phyloP scores from a whole-genome alignment of 2,797 vertebrate genomes.

The Malurus splendens region DNA sequence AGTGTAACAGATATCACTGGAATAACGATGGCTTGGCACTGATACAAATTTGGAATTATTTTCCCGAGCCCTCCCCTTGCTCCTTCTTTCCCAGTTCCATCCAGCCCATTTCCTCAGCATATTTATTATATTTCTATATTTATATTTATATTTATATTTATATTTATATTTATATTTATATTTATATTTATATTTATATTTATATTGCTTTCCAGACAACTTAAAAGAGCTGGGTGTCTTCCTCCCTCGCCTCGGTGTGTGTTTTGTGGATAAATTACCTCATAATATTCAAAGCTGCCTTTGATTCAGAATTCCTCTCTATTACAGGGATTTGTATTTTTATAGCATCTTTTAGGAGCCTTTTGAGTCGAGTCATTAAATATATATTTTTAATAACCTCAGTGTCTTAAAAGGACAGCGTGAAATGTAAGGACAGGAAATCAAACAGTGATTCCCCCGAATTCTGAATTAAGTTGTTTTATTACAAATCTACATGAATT shows the following conservation, averaged over 20 bases:
- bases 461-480: background rate
- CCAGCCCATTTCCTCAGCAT: background rate
- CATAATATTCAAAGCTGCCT: background rate
- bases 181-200: background rate
- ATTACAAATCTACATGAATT: background rate
- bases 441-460: background rate
- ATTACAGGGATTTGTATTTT: background rate
- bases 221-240: background rate
- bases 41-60: background rate
- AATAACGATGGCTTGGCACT: background rate
- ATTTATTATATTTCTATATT: background rate
- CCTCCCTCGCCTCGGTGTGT: background rate
- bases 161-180: background rate
- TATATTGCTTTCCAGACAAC: background rate
- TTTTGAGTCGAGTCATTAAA: slow-evolving; percentile 19
- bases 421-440: slow-evolving; percentile 18
- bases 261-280: background rate
- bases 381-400: slow-evolving; percentile 22
- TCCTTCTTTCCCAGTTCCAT: background rate
- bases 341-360: slow-evolving; percentile 18
- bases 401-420: background rate
- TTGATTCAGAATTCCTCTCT: background rate
- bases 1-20: background rate
- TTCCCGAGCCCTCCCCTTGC: background rate
- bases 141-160: background rate